These are phyloP conservation scores for Pundamilia nyererei DNA, from an alignment of 2,113 vertebrate species.

Conservation along the genomic window DNA sequence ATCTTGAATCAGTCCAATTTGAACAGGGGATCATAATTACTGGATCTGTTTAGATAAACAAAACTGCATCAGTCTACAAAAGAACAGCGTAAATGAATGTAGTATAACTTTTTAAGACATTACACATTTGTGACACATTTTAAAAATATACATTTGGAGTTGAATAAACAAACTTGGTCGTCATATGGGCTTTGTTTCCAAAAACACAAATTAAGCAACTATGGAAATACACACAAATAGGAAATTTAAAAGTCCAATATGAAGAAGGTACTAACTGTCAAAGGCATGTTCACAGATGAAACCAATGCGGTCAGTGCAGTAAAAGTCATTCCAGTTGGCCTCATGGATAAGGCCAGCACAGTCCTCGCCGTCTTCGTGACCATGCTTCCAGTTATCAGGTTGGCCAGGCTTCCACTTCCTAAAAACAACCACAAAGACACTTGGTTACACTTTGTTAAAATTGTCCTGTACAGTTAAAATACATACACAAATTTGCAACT, in stretches of 20 bases:
- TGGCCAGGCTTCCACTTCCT: constrained; percentile 95
- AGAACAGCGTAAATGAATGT: background rate
- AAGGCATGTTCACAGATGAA: constrained; percentile 89
- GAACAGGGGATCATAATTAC: background rate
- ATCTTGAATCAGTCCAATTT: background rate
- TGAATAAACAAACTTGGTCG: background rate
- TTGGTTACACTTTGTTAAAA: background rate
- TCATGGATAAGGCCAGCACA: constrained; percentile 86
- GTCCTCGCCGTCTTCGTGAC: constrained; percentile 84
- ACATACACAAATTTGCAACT: constrained; percentile 34
- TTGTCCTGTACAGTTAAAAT: background rate
- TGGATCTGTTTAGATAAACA: background rate
- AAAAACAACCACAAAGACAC: background rate
- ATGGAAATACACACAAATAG: background rate
- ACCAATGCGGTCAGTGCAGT: constrained; percentile 85
- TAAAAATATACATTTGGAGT: background rate
- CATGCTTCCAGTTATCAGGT: constrained; percentile 91
- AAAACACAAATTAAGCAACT: background rate
- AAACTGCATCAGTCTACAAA: background rate
- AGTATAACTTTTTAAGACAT: background rate
- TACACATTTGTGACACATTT: background rate
- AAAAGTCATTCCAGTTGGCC: constrained; percentile 94
- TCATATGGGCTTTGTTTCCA: background rate
- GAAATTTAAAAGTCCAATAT: background rate
- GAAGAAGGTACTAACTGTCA: constrained; percentile 60